phyloP scores from a whole-genome alignment of 2,113 vertebrate genomes.

The Romanogobio albipinnatus region DNA sequence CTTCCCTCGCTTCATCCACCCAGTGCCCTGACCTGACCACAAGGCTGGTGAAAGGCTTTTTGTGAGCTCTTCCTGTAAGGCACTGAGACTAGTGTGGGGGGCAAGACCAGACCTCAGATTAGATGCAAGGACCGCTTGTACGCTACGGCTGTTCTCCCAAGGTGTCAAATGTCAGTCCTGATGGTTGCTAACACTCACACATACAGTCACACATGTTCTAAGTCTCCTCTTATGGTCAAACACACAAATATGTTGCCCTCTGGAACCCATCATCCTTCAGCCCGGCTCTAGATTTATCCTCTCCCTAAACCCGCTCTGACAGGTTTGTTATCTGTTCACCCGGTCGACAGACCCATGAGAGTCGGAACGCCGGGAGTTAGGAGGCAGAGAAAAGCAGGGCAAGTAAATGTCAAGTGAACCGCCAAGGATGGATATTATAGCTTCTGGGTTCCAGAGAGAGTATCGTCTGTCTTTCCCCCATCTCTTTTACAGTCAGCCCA shows the following conservation, averaged over 20 bases:
- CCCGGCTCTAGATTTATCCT: constrained; percentile 81
- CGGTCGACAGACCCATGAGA: constrained; percentile 82
- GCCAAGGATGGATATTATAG: constrained; percentile 87
- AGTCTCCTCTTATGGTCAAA: constrained; percentile 37
- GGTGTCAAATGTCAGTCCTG: constrained; percentile 76
- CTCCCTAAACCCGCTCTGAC: constrained; percentile 84
- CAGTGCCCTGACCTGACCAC: constrained; percentile 65
- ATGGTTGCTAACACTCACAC: constrained; percentile 1
- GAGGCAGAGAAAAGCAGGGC: constrained; percentile 80
- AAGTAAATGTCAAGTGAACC: constrained; percentile 91
- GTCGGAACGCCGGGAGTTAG: constrained; percentile 79
- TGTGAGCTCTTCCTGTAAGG: constrained; percentile 58
- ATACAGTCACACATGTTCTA: neutral
- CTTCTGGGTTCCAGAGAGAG: constrained; percentile 83
- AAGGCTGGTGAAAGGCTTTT: constrained; percentile 74
- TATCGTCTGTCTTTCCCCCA: constrained; percentile 76
- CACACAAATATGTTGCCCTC: constrained; percentile 58
- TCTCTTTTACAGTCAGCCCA: constrained; percentile 81
- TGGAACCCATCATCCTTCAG: constrained; percentile 83
- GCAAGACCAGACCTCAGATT: constrained; percentile 81
- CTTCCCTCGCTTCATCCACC: constrained; percentile 67
- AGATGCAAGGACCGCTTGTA: constrained; percentile 73
- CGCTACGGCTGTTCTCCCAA: constrained; percentile 81
- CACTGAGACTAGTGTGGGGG: constrained; percentile 61
- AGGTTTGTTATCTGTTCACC: constrained; percentile 92